Conservation (phyloP, 1,140 invertebrate genomes). For the Tetramorium simillimum region DNA sequence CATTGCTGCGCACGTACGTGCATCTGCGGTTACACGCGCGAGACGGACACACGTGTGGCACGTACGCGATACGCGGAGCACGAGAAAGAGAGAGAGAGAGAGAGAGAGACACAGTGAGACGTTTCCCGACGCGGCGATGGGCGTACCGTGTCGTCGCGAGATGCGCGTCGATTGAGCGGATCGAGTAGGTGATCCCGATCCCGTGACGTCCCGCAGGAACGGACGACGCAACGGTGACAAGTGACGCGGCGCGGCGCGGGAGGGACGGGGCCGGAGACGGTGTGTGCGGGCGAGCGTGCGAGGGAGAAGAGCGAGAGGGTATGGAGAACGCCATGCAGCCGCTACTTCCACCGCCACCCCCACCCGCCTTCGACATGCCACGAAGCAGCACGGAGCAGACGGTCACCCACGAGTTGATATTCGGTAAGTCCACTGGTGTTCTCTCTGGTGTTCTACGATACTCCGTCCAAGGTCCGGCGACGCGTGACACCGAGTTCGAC, state of each 20-base stretch:
- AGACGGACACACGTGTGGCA: conserved; percentile 7
- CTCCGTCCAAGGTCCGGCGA: too few species aligned
- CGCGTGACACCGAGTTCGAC: too few species aligned
- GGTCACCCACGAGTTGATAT: conserved; percentile 87
- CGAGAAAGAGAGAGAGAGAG: background rate
- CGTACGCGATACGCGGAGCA: background rate
- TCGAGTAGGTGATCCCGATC: background rate
- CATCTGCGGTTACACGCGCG: background rate
- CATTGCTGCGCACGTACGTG: too few species aligned
- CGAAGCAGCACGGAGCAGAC: conserved; percentile 84
- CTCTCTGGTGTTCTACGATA: too few species aligned
- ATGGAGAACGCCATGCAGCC: conserved; percentile 77
- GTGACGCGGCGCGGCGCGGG: background rate
- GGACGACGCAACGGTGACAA: conserved; percentile 9
- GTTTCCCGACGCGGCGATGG: conserved; percentile 17
- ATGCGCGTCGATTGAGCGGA: conserved; percentile 44
- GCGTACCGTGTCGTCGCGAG: conserved; percentile 24
- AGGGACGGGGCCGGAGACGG: conserved; percentile 13
- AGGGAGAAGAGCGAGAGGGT: conserved; percentile 20
- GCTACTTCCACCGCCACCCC: conserved; percentile 72
- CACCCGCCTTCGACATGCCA: conserved; percentile 67
- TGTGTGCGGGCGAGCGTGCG: background rate
- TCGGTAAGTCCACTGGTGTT: conserved; percentile 82
- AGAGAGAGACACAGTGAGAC: conserved; percentile 1
- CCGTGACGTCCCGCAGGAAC: background rate